phyloP scores from a whole-genome alignment of 2,113 vertebrate genomes.

The Carlito syrichta region DNA sequence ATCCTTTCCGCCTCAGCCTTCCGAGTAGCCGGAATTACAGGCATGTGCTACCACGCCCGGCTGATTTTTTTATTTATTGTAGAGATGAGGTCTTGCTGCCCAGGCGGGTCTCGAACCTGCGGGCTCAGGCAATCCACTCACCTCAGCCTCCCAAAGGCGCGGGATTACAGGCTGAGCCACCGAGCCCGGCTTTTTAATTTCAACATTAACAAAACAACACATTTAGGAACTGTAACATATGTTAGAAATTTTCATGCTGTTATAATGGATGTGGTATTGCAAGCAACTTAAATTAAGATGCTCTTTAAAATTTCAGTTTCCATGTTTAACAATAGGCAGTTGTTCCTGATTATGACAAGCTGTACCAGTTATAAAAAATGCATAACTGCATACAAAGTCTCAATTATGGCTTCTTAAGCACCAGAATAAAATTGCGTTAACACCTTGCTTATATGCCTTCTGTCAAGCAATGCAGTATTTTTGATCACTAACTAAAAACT shows the following conservation, averaged over 20 bases:
- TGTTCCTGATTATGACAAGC: constrained; percentile 2
- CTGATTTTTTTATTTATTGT: too few relatives aligned
- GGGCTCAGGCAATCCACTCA: too few relatives aligned
- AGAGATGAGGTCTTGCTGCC: too few relatives aligned
- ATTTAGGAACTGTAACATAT: not conserved
- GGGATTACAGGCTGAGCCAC: too few relatives aligned
- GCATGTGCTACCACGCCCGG: too few relatives aligned
- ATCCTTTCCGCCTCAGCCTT: too few relatives aligned
- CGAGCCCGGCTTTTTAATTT: too few relatives aligned
- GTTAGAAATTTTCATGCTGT: not conserved
- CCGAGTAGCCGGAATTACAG: too few relatives aligned
- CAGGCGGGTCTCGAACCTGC: too few relatives aligned
- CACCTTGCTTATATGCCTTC: not conserved
- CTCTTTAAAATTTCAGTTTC: constrained; percentile 5
- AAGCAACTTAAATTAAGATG: not conserved
- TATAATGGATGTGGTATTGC: not conserved
- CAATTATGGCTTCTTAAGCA: not conserved
- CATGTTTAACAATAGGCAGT: not conserved
- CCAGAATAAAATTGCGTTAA: not conserved
- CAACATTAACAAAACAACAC: not conserved
- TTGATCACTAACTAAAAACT: not conserved
- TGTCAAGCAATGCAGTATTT: not conserved
- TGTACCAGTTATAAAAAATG: not conserved
- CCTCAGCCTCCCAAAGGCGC: too few relatives aligned
- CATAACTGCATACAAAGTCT: not conserved